A percentile compares a stretch with the other conserved stretches of the same genome.
Conservation (phyloP, 2,888 invertebrate genomes). For the Nudaria mundana region DNA sequence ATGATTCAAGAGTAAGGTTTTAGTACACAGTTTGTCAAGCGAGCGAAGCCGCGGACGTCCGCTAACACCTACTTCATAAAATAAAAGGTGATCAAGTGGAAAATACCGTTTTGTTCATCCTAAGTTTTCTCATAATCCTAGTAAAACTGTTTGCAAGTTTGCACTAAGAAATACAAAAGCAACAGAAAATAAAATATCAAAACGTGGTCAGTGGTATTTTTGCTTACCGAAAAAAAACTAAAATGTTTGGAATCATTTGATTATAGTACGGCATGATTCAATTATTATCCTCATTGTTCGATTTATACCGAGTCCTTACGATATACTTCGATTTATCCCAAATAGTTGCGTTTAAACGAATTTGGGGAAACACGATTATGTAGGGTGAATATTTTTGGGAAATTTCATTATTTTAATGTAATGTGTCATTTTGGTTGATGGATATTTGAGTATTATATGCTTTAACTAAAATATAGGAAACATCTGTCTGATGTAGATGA, state of each 20-base stretch:
- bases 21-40: no score
- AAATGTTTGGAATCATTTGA: slow-evolving; percentile 61
- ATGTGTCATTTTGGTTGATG: slow-evolving; percentile 36
- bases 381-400: slow-evolving; percentile 58
- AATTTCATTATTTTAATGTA: slow-evolving; percentile 64
- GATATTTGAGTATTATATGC: slow-evolving; percentile 32
- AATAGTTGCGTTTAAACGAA: slow-evolving; percentile 65
- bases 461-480: slow-evolving; percentile 24
- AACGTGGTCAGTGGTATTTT: no score
- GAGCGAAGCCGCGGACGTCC: no score
- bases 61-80: no score
- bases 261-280: slow-evolving; percentile 59
- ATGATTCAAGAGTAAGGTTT: no score
- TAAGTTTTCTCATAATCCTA: no score
- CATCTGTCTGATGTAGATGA: slow-evolving; percentile 21
- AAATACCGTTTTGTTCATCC: no score
- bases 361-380: slow-evolving; percentile 61
- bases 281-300: slow-evolving; percentile 67
- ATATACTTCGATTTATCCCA: slow-evolving; percentile 58
- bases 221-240: slow-evolving; percentile 34
- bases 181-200: no score
- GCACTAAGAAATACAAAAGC: no score
- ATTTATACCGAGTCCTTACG: slow-evolving; percentile 33
- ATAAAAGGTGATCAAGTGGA: no score
- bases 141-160: no score